phyloP scores from a whole-genome alignment of 2,888 invertebrate species.

The Macrosoma leucophasiata region DNA sequence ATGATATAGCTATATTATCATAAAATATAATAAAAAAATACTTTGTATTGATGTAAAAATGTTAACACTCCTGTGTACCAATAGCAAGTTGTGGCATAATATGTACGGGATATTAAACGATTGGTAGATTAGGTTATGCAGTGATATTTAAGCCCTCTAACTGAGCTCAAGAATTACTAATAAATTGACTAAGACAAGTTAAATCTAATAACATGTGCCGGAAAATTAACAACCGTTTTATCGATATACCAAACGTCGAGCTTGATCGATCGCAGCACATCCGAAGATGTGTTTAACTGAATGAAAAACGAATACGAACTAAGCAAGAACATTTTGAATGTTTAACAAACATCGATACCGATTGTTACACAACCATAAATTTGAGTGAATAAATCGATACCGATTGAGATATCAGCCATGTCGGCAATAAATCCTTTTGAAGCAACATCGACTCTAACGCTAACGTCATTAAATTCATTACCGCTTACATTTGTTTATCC shows the following conservation, averaged over 20 bases:
- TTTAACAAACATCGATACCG: constrained; percentile 45
- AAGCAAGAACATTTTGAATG: constrained; percentile 25
- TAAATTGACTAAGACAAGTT: no score
- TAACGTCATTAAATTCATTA: constrained; percentile 24
- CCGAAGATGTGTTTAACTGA: constrained; percentile 18
- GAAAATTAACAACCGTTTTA: constrained; percentile 11
- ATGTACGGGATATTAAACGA: no score
- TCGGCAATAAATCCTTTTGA: constrained; percentile 23
- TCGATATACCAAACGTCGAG: constrained; percentile 10
- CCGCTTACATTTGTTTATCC: constrained; percentile 27
- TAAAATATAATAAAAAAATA: no score
- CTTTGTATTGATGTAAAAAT: no score
- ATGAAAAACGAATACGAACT: constrained; percentile 20
- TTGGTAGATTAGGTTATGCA: no score
- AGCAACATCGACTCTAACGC: constrained; percentile 33
- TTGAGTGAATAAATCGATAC: constrained; percentile 41
- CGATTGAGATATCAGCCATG: constrained; percentile 58
- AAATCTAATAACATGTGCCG: background rate
- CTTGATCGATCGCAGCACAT: constrained; percentile 18
- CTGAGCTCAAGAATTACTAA: no score
- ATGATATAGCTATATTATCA: no score
- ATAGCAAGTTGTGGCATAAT: no score
- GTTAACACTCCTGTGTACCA: no score
- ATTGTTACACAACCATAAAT: constrained; percentile 49
- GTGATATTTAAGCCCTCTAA: no score